Percentiles rank a stretch among this genome's conserved stretches.
phyloP scores from a whole-genome alignment of 2,888 invertebrate species.

The Aproaerema taeniolella region DNA sequence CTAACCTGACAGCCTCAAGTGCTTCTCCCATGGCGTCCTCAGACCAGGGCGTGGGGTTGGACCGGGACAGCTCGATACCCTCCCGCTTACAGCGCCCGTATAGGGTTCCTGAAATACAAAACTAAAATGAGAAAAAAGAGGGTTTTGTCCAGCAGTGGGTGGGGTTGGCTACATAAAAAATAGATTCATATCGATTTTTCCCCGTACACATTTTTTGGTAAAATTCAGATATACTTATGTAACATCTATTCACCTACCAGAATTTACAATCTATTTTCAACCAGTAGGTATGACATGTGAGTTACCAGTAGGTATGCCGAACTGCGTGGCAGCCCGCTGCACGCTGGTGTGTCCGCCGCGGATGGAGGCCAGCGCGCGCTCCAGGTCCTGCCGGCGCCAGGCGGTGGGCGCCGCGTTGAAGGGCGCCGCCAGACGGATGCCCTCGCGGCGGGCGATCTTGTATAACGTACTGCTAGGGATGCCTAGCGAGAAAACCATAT shows the following conservation, averaged over 20 bases:
- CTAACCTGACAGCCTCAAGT: conserved; percentile 89
- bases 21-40: conserved; percentile 95
- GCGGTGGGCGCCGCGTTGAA: conserved; percentile 94
- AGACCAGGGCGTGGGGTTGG: conserved; percentile 96
- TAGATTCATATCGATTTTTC: too few species aligned
- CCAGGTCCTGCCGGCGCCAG: conserved; percentile 91
- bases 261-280: too few species aligned
- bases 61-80: conserved; percentile 91
- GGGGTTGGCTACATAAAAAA: too few species aligned
- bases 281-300: too few species aligned
- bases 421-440: conserved; percentile 91
- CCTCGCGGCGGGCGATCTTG: conserved; percentile 93
- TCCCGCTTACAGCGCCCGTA: conserved; percentile 94
- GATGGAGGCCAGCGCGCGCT: conserved; percentile 88
- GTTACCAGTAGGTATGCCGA: conserved; percentile 89
- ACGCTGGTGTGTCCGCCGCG: conserved; percentile 89
- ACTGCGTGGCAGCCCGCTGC: conserved; percentile 90
- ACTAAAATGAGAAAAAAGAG: too few species aligned
- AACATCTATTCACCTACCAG: too few species aligned
- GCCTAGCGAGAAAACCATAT: too few species aligned
- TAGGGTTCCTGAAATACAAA: conserved; percentile 88
- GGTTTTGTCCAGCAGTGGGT: too few species aligned
- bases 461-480: conserved; percentile 94
- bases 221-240: too few species aligned
- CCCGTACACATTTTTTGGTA: too few species aligned